A percentile compares a stretch with the other conserved stretches of the same genome.
Evolutionary conservation across 2,113 vertebrate species (phyloP).

Genomic region (Setophaga coronata): DNA sequence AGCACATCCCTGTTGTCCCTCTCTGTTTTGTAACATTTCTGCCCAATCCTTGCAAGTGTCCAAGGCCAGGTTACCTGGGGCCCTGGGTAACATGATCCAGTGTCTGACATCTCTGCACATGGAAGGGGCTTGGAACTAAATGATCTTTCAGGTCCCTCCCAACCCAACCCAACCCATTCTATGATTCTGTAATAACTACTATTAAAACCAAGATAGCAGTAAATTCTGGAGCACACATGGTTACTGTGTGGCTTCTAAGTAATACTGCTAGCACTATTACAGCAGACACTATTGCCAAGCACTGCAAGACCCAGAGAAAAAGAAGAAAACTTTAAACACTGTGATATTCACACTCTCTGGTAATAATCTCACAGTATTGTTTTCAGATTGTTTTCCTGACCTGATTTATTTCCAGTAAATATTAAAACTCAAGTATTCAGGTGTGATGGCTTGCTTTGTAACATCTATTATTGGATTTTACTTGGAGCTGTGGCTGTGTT

Average conservation of each 20-base stretch:
- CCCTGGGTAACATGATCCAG: not conserved
- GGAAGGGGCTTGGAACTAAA: not conserved
- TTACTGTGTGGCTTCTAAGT: not conserved
- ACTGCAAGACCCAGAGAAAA: not conserved
- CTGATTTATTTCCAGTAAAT: conserved; percentile 9
- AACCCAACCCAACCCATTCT: not conserved
- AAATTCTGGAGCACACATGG: not conserved
- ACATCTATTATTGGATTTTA: not conserved
- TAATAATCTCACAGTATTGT: not conserved
- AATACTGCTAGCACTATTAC: not conserved
- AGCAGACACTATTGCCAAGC: not conserved
- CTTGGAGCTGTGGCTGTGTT: not conserved
- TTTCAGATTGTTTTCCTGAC: not conserved
- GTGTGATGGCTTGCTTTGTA: not conserved
- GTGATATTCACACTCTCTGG: not conserved
- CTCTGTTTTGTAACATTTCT: not conserved
- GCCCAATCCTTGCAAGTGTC: not conserved
- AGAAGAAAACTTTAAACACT: not conserved
- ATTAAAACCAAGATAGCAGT: not conserved
- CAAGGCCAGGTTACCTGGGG: not conserved
- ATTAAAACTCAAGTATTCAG: not conserved
- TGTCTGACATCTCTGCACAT: not conserved
- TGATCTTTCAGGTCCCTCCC: not conserved
- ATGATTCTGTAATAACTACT: not conserved
- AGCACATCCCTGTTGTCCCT: not conserved